Conservation (phyloP, 2,888 invertebrate genomes). For the Orchesellides sinensis region DNA sequence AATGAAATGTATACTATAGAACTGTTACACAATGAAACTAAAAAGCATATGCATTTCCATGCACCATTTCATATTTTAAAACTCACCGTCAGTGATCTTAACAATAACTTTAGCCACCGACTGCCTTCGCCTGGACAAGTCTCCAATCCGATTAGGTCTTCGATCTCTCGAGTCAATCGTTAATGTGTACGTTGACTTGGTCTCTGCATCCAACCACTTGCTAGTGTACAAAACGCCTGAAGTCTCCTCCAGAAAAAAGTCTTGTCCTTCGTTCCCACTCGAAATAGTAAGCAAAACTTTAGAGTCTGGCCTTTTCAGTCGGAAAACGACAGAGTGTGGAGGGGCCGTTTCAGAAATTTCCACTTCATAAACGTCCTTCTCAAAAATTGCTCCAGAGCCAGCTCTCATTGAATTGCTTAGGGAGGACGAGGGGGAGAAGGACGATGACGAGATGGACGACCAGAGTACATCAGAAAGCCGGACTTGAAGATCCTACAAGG, state of each 20-base stretch:
- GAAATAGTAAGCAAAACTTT: slow-evolving; percentile 92
- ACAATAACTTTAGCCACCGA: slow-evolving; percentile 95
- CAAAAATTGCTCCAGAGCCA: slow-evolving; percentile 84
- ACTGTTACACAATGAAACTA: neutral
- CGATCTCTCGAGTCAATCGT: slow-evolving; percentile 94
- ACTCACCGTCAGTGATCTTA: slow-evolving; percentile 90
- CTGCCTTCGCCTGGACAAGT: slow-evolving; percentile 85
- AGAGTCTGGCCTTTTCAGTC: slow-evolving; percentile 91
- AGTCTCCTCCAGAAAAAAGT: slow-evolving; percentile 90
- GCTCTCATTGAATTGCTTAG: neutral
- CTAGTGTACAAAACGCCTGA: slow-evolving; percentile 94
- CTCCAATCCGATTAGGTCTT: slow-evolving; percentile 80
- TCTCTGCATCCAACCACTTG: slow-evolving; percentile 89
- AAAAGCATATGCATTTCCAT: neutral
- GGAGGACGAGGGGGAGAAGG: slow-evolving; percentile 28
- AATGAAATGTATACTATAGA: neutral
- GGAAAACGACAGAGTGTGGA: slow-evolving; percentile 90
- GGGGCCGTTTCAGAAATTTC: slow-evolving; percentile 93
- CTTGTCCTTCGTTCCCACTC: slow-evolving; percentile 93
- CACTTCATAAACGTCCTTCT: slow-evolving; percentile 90
- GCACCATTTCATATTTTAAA: slow-evolving; percentile 18
- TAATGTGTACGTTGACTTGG: slow-evolving; percentile 88
- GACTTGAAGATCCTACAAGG: slow-evolving; percentile 89
- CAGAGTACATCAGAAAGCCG: slow-evolving; percentile 83
- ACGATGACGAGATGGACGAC: slow-evolving; percentile 65